Evolutionary conservation across 2,888 invertebrate genomes (phyloP), one percentile per base, ranked within the genome.

Genomic region (Philonicus albiceps): DNA sequence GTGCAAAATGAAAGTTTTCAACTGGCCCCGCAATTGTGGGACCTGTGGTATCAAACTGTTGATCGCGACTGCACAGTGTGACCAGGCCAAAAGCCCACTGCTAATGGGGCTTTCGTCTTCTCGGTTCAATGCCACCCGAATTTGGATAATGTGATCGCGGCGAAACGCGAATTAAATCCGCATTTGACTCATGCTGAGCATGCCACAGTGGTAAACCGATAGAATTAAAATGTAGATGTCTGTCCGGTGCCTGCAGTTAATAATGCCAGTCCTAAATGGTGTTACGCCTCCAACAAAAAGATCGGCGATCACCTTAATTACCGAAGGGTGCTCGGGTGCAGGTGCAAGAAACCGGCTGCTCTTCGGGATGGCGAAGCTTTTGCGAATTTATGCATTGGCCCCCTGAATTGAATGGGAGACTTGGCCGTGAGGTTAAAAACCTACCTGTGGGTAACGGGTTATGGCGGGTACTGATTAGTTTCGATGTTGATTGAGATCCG

Each of bases 51-150:
- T 27, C 13, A 31, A 1, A 30, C 72, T n/a, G n/a, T n/a, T n/a
- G 72, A 13, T 27, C 75, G 34, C 74, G 34, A 19, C 7, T 3
- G 19, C 34, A 37, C 8, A n/a, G 75, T 7, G 8, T n/a, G n/a
- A 75, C 34, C 34, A 2, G 37, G 75, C 7, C 75, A 75, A 37
- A 13, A 34, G 75, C 43, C 19, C 43, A 40, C 22, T 78, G n/a
- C 13, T 49, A 19, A 49, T 19, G 49, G 78, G 16, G 1, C 78
- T 3, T 27, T 8, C 30, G 16, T 8, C 13, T 30, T n/a, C 43
- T 16, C 49, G 40, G 80, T 80, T 80, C 80, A 80, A 80, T 53
- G 80, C 49, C 80, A 80, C 30, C 49, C 80, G 31, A 80, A 80
- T 80, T 80, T 80, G 49, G 80, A 80, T 80, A 53, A 31, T 16